Percentiles rank a stretch among this genome's conserved stretches.
Evolutionary conservation across 2,888 invertebrate species (phyloP).

Genomic region (Boloria euphrosyne): DNA sequence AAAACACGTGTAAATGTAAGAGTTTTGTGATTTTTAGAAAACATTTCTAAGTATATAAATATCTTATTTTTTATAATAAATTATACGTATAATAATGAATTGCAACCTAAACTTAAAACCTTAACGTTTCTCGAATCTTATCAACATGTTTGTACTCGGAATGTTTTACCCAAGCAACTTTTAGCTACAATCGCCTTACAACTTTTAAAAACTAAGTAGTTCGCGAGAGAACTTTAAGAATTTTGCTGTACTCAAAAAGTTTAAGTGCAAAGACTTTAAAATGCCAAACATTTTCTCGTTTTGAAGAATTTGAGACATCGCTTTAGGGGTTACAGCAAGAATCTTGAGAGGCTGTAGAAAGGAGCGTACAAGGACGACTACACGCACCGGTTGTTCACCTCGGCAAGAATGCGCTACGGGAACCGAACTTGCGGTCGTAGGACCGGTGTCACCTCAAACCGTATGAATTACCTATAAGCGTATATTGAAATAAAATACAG

Average conservation of each 20-base stretch:
- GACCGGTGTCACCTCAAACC: constrained; percentile 48
- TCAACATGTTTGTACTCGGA: constrained; percentile 1
- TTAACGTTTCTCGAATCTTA: background rate
- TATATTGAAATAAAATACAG: constrained; percentile 24
- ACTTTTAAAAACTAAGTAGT: constrained; percentile 10
- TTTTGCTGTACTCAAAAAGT: constrained; percentile 8
- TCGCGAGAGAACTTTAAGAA: background rate
- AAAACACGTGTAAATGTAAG: no score
- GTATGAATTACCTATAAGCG: constrained; percentile 36
- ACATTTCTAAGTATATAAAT: no score
- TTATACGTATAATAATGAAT: background rate
- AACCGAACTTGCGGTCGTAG: constrained; percentile 60
- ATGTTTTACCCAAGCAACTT: background rate
- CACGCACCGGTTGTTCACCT: constrained; percentile 77
- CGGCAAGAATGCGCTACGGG: constrained; percentile 67
- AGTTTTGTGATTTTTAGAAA: no score
- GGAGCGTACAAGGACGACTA: constrained; percentile 73
- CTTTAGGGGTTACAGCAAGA: constrained; percentile 30
- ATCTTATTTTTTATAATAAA: no score
- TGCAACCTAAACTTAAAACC: background rate
- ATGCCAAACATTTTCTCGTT: constrained; percentile 15
- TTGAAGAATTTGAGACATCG: constrained; percentile 22
- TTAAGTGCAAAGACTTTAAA: constrained; percentile 8
- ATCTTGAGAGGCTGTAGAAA: constrained; percentile 55
- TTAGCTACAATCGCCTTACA: background rate